phyloP scores from a whole-genome alignment of 37 sponge, comb jelly and placozoan genomes.

The Crambe crambe region DNA sequence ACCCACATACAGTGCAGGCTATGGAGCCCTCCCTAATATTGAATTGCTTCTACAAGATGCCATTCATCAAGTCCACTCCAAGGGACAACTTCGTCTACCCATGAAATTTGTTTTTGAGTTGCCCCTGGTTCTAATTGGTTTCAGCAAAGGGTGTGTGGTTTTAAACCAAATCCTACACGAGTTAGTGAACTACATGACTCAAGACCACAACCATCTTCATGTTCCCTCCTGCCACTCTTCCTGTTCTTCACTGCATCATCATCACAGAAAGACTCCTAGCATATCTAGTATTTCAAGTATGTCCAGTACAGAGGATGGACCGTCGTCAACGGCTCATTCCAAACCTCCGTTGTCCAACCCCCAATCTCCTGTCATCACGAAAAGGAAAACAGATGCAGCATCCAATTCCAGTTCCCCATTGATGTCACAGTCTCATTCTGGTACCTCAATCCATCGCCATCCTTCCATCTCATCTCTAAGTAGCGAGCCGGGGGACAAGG shows the following conservation, averaged over 20 bases:
- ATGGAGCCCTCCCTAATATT: constrained; percentile 63
- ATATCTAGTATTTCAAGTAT: constrained; percentile 14
- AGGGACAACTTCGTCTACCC: constrained; percentile 7
- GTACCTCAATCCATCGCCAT: not conserved
- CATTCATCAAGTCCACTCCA: constrained; percentile 11
- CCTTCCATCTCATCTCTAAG: constrained; percentile 1
- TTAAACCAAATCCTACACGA: constrained; percentile 86
- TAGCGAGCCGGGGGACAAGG: not conserved
- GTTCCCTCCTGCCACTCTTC: not conserved
- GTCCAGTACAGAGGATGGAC: not conserved
- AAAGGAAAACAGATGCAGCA: not conserved
- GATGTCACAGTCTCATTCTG: not conserved
- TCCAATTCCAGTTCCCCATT: not conserved
- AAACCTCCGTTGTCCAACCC: not conserved
- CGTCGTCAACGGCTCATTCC: not conserved
- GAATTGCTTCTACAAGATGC: constrained; percentile 43
- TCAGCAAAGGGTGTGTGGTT: constrained; percentile 94
- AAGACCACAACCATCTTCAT: not conserved
- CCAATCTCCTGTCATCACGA: not conserved
- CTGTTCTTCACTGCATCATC: not conserved
- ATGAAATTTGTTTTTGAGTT: not conserved
- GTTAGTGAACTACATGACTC: constrained; percentile 37
- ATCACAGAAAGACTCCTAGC: constrained; percentile 7
- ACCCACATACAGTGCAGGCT: constrained; percentile 48
- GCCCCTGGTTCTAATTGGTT: constrained; percentile 73